Conservation (phyloP, 2,797 vertebrate genomes). For the Neoniphon sammara region DNA sequence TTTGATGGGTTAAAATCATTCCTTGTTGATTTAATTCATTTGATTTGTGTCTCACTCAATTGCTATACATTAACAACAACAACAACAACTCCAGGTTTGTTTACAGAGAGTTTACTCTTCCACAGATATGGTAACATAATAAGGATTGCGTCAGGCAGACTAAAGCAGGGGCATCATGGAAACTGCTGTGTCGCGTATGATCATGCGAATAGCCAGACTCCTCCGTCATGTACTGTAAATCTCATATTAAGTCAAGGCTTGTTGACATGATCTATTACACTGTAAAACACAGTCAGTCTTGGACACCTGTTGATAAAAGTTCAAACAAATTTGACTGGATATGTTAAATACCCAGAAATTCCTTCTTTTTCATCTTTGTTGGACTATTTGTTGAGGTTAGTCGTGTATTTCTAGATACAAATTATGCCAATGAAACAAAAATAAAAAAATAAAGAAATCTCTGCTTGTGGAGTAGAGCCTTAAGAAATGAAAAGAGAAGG, state of each 20-base stretch:
- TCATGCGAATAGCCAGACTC: constrained; percentile 24
- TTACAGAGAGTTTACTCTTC: not conserved
- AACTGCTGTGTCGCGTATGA: constrained; percentile 41
- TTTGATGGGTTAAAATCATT: not conserved
- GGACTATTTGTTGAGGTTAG: not conserved
- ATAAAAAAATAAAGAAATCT: not conserved
- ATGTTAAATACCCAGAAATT: not conserved
- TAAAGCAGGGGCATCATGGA: constrained; percentile 48
- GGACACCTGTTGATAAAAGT: constrained; percentile 14
- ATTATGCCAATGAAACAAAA: not conserved
- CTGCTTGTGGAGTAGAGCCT: not conserved
- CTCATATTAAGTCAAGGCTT: constrained; percentile 4
- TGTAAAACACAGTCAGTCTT: not conserved
- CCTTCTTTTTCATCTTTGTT: not conserved
- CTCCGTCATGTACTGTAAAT: constrained; percentile 23
- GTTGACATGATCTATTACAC: not conserved
- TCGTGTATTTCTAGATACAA: not conserved
- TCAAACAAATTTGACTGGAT: not conserved
- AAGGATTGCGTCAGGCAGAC: constrained; percentile 37
- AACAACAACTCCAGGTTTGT: constrained; percentile 9
- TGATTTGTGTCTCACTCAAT: not conserved
- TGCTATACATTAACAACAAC: not conserved
- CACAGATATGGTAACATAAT: constrained; percentile 1
- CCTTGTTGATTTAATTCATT: not conserved
- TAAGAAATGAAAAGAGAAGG: not conserved